Base-by-base conservation (phyloP, 2,113 vertebrate genomes). In the Pseudorasbora parva region DNA sequence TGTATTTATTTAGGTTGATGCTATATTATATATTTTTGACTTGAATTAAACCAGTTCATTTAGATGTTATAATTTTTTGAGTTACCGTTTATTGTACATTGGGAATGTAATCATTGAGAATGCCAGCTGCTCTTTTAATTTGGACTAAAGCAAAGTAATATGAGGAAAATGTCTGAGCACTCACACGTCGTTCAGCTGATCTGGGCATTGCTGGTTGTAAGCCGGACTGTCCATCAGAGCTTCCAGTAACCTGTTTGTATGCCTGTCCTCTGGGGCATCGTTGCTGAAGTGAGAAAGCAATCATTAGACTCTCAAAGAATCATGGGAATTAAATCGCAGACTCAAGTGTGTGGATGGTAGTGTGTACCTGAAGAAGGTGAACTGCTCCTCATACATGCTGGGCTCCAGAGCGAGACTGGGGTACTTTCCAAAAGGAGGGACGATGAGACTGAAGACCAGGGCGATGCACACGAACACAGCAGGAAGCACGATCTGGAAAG, bases 381-480 rank as follows among this genome's bases (percentile, higher is more conserved):
- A 98, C 91, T 99, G 98, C 21, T 99, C 95, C 12, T 95, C 95
- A 78, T 99, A 99, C 97, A 99, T 99, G 96, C 96, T 93, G 4
- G 96, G 96, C 68, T 99, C 94, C 71, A 99, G 92, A 80, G 96
- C 95, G 88, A 99, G 91, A 88, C 94, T 98, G 41, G 97, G 97
- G 82, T 99, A 98, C 88, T 98, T 99, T 85, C 97, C 98, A 89
- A 99, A 99, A 1, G 97, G 97, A 87, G 97, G 97, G 41, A 99
- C 97, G 0, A 99, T 98, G 86, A 99, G 90, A 84, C 98, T 99
- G 93, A 99, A 99, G 88, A 98, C 91, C 85, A 99, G 94, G 47
- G 98, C 98, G 37, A 99, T 98, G 85, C 97, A 99, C 43, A 99
- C 98, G 84, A 99, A 99, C 86, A 99, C 97, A 19, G 98, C 97